Percentiles rank a stretch among this genome's conserved stretches.
Evolutionary conservation across 2,113 vertebrate genomes (phyloP).

Genomic region (Coracopsis vasa): DNA sequence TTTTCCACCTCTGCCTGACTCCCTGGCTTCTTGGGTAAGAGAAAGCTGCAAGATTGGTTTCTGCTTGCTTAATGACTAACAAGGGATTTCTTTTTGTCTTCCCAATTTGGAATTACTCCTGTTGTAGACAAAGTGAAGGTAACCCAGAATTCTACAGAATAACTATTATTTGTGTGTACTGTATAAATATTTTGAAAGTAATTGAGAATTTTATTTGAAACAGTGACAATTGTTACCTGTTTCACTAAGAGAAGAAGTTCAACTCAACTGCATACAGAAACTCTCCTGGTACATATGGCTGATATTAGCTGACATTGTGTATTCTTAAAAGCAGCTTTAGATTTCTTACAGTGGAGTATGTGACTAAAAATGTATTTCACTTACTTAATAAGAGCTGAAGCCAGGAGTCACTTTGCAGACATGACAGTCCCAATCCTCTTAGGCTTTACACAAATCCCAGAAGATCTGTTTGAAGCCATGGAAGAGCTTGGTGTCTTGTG

Average conservation of each 20-base stretch:
- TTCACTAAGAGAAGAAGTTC: background rate
- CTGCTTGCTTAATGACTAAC: background rate
- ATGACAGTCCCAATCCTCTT: background rate
- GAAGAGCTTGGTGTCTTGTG: background rate
- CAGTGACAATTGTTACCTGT: background rate
- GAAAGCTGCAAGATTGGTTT: background rate
- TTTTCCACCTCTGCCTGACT: background rate
- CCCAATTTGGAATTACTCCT: background rate
- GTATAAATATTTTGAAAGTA: background rate
- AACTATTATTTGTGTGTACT: background rate
- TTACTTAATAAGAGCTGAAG: background rate
- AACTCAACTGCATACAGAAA: background rate
- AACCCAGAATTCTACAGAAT: background rate
- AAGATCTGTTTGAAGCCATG: background rate
- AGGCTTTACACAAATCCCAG: background rate
- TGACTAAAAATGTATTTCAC: background rate
- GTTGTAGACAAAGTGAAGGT: background rate
- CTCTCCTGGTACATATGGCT: background rate
- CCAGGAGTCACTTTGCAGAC: background rate
- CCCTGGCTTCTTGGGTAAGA: background rate
- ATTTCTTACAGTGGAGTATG: background rate
- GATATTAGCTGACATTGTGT: background rate
- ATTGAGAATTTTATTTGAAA: background rate
- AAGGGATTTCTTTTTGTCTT: background rate
- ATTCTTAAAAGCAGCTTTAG: background rate